Evolutionary conservation across 2,888 invertebrate genomes (phyloP).

Genomic region (Acanthoscelides obtectus): DNA sequence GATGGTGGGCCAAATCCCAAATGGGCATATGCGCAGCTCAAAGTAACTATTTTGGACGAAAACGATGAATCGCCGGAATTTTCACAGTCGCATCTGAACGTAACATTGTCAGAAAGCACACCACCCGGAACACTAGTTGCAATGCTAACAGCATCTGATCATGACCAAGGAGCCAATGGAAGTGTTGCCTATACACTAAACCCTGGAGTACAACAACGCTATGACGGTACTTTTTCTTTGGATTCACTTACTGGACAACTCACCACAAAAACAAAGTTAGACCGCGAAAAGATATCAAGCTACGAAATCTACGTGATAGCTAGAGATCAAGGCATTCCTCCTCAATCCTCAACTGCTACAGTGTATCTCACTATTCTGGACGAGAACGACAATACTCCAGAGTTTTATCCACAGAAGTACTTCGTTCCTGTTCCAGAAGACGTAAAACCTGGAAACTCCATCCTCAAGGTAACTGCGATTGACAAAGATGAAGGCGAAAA

Average conservation of each 20-base stretch:
- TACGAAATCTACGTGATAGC: constrained; percentile 85
- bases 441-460: constrained; percentile 56
- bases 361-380: constrained; percentile 76
- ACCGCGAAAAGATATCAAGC: constrained; percentile 71
- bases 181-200: constrained; percentile 81
- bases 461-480: constrained; percentile 73
- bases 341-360: constrained; percentile 86
- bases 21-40: constrained; percentile 84
- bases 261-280: constrained; percentile 70
- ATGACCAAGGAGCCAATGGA: constrained; percentile 91
- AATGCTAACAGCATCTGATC: constrained; percentile 80
- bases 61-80: constrained; percentile 92
- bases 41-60: constrained; percentile 88
- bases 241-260: constrained; percentile 83
- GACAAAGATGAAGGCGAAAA: constrained; percentile 89
- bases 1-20: constrained; percentile 94
- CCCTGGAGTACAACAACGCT: constrained; percentile 69
- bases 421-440: constrained; percentile 72
- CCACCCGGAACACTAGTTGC: constrained; percentile 76
- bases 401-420: constrained; percentile 87
- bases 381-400: constrained; percentile 88
- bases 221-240: constrained; percentile 78
- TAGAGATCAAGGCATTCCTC: constrained; percentile 85
- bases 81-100: constrained; percentile 67
- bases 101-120: constrained; percentile 75